These are phyloP conservation scores for Oreochromis aureus DNA, from an alignment of 2,113 vertebrate species.

Conservation along the genomic window DNA sequence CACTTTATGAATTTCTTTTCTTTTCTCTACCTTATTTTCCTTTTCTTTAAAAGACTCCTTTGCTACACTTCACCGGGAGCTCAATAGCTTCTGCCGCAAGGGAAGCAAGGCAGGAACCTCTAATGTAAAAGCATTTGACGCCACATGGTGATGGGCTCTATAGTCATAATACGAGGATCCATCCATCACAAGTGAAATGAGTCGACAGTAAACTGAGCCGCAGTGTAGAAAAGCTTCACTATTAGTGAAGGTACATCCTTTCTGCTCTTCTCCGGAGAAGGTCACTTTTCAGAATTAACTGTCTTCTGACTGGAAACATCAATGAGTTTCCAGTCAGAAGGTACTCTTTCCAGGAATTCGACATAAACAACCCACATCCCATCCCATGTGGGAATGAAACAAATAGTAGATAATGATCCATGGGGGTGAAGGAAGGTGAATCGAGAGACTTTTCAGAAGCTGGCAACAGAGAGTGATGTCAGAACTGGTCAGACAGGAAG, in stretches of 20 bases:
- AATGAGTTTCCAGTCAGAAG: not conserved
- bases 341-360: not conserved
- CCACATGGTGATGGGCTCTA: not conserved
- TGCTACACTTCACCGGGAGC: not conserved
- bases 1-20: not conserved
- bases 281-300: not conserved
- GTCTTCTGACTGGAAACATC: not conserved
- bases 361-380: not conserved
- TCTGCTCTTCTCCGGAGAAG: not conserved
- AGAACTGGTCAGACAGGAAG: not conserved
- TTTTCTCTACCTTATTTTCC: not conserved
- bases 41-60: not conserved
- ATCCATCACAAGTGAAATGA: not conserved
- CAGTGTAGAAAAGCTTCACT: not conserved
- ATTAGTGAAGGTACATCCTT: not conserved
- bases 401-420: not conserved
- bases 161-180: not conserved
- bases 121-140: conserved; percentile 1
- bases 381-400: not conserved
- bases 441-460: not conserved
- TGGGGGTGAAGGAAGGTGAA: not conserved
- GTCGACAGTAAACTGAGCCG: not conserved
- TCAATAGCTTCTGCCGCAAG: not conserved
- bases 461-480: not conserved
- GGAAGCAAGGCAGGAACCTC: not conserved